Conservation (phyloP, 2,797 vertebrate genomes). For the Masticophis lateralis region DNA sequence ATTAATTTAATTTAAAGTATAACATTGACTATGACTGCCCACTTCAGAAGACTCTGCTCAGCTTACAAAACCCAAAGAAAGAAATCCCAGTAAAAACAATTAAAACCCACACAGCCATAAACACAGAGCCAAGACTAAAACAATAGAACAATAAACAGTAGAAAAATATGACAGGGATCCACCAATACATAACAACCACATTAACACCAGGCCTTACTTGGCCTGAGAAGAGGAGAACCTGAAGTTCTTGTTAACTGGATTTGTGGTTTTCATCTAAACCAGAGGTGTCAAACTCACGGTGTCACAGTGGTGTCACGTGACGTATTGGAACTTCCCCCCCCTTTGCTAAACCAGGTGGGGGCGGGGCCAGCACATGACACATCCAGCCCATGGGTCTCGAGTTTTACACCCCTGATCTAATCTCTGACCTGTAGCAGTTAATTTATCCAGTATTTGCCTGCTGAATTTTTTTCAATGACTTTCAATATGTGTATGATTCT, state of each 20-base stretch:
- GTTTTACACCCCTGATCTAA: too few relatives aligned
- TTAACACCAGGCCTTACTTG: neutral
- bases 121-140: neutral
- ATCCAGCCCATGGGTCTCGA: too few relatives aligned
- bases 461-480: neutral
- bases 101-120: neutral
- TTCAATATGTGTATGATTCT: neutral
- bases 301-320: too few relatives aligned
- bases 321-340: too few relatives aligned
- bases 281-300: too few relatives aligned
- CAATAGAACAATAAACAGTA: neutral
- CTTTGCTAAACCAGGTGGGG: too few relatives aligned
- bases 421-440: neutral
- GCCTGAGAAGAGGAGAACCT: neutral
- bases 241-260: neutral
- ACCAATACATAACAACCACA: neutral
- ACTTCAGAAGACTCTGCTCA: neutral
- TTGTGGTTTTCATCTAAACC: neutral
- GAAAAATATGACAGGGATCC: neutral
- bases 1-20: neutral
- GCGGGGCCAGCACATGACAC: too few relatives aligned
- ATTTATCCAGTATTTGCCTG: neutral
- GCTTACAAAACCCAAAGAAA: neutral
- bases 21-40: neutral
- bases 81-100: neutral